A percentile compares a stretch with the other conserved stretches of the same genome.
Evolutionary conservation across 2,888 invertebrate genomes (phyloP).

Genomic region (Chromoteleia sp.): DNA sequence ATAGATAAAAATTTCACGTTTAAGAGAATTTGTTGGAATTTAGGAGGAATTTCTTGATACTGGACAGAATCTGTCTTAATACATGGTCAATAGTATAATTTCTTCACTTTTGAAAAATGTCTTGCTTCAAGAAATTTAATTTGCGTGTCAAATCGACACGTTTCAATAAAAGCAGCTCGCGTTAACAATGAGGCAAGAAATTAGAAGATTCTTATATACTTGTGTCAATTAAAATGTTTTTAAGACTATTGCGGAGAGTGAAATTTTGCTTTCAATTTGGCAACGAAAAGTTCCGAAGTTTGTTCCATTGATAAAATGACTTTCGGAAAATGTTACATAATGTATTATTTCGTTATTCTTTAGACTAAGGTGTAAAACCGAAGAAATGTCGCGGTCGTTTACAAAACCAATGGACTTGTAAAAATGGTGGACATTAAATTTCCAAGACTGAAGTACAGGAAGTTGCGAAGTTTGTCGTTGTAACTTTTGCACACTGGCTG

Average conservation of each 20-base stretch:
- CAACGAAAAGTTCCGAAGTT: conserved; percentile 7
- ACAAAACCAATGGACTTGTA: conserved; percentile 63
- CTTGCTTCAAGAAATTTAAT: no score
- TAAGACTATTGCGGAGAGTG: background rate
- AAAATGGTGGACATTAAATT: conserved; percentile 66
- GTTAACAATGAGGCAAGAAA: no score
- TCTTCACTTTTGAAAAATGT: no score
- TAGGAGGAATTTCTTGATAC: no score
- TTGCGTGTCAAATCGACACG: no score
- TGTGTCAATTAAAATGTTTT: background rate
- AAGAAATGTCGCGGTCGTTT: conserved; percentile 50
- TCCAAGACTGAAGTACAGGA: conserved; percentile 43
- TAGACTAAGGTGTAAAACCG: conserved; percentile 16
- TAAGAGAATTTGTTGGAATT: no score
- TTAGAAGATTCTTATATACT: no score
- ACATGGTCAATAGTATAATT: no score
- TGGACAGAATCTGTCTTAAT: no score
- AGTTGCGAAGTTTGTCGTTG: conserved; percentile 62
- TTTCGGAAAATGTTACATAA: conserved; percentile 28
- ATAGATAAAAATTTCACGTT: no score
- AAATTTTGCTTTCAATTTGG: background rate
- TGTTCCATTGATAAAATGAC: conserved; percentile 22
- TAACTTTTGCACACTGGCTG: conserved; percentile 57
- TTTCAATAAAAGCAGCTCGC: no score
- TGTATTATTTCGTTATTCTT: conserved; percentile 46